Conservation (phyloP, 2,113 vertebrate species). For the Chaenocephalus aceratus region DNA sequence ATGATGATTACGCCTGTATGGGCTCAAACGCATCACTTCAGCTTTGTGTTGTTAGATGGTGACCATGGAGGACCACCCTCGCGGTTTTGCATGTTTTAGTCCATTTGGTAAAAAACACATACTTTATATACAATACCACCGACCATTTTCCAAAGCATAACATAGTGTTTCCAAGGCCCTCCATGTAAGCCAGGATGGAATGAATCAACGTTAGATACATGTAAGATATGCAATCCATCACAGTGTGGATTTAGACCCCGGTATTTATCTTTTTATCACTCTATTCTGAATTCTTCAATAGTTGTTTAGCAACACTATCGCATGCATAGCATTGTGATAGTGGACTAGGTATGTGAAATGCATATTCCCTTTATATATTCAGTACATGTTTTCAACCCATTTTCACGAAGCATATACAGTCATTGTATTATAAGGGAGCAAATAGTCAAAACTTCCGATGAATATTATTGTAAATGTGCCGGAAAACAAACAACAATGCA, state of each 20-base stretch:
- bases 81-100: constrained; percentile 5
- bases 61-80: not conserved
- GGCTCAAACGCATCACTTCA: not conserved
- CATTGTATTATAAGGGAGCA: not conserved
- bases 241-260: not conserved
- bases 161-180: not conserved
- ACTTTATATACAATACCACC: not conserved
- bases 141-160: constrained; percentile 15
- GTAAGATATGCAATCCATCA: not conserved
- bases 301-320: not conserved
- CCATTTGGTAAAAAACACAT: constrained; percentile 22
- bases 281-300: not conserved
- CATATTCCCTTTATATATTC: not conserved
- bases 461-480: not conserved
- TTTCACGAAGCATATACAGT: not conserved
- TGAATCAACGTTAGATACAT: not conserved
- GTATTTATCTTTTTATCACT: not conserved
- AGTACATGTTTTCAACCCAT: not conserved
- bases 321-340: not conserved
- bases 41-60: constrained; percentile 22
- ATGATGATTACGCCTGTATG: not conserved
- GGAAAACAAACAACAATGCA: not conserved
- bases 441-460: not conserved
- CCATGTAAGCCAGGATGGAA: not conserved
- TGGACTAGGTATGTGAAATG: not conserved